These are phyloP conservation scores for Athrips mouffetella DNA, from an alignment of 2,888 invertebrate species.

Conservation along the genomic window DNA sequence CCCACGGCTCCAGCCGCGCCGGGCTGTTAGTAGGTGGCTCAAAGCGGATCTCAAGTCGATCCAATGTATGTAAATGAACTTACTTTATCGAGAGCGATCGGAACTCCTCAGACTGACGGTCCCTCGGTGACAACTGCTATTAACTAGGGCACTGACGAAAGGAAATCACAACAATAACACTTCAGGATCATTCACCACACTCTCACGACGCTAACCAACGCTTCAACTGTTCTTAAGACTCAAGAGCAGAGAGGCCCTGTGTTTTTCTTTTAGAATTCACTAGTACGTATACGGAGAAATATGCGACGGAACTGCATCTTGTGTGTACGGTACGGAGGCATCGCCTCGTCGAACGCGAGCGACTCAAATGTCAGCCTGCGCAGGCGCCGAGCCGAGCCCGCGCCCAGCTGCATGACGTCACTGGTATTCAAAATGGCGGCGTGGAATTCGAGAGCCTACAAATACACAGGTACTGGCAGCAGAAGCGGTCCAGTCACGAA, in stretches of 20 bases:
- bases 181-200: slow-evolving; percentile 61
- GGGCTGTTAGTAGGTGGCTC: slow-evolving; percentile 26
- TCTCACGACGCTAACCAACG: slow-evolving; percentile 28
- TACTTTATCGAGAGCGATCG: slow-evolving; percentile 59
- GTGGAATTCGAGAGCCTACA: slow-evolving; percentile 73
- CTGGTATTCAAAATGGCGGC: slow-evolving; percentile 76
- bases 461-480: slow-evolving; percentile 22
- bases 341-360: slow-evolving; percentile 67
- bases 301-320: slow-evolving; percentile 69
- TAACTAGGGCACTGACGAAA: slow-evolving; percentile 66
- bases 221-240: slow-evolving; percentile 68
- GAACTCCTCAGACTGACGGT: slow-evolving; percentile 56
- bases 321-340: slow-evolving; percentile 53
- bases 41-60: slow-evolving; percentile 56
- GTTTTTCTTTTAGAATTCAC: slow-evolving; percentile 48
- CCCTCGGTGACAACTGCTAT: slow-evolving; percentile 45
- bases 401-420: slow-evolving; percentile 74
- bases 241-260: slow-evolving; percentile 70
- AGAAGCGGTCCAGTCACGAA: slow-evolving; percentile 13
- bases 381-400: slow-evolving; percentile 64
- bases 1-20: slow-evolving; percentile 47
- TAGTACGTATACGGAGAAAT: slow-evolving; percentile 57
- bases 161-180: slow-evolving; percentile 73
- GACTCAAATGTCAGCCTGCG: slow-evolving; percentile 57
- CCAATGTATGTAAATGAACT: slow-evolving; percentile 65